A percentile compares a stretch with the other conserved stretches of the same genome.
phyloP scores from a whole-genome alignment of 2,888 invertebrate genomes.

The Plebejus melissa region DNA sequence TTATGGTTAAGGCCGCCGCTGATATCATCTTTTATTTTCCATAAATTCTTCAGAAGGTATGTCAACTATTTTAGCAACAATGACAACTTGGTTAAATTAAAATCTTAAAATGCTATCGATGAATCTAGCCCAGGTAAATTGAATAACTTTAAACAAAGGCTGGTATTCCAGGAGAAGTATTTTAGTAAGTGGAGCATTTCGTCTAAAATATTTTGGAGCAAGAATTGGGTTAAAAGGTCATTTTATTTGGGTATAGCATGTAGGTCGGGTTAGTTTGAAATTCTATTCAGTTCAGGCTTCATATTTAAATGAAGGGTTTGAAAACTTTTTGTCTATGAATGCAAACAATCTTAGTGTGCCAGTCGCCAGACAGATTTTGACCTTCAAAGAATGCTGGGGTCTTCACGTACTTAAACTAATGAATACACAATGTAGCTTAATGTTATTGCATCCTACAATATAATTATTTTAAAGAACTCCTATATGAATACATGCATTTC shows the following conservation, averaged over 20 bases:
- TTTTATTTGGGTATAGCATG: not conserved
- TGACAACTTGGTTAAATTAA: no score
- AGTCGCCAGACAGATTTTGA: not conserved
- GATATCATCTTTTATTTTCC: not conserved
- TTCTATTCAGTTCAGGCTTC: not conserved
- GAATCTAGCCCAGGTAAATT: not conserved
- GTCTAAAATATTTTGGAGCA: not conserved
- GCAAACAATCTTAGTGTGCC: not conserved
- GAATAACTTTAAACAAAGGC: not conserved
- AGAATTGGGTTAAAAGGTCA: conserved; percentile 13
- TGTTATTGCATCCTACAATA: not conserved
- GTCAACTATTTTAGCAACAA: no score
- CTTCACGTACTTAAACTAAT: no score
- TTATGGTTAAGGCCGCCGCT: no score
- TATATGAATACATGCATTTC: no score
- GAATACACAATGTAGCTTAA: not conserved
- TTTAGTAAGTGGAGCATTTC: not conserved
- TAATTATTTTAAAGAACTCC: no score
- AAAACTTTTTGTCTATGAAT: not conserved
- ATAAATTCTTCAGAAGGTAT: no score
- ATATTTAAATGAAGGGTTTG: not conserved
- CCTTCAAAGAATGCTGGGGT: no score
- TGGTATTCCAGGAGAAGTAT: not conserved
- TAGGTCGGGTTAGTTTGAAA: conserved; percentile 12
- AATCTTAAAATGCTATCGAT: not conserved